These are phyloP conservation scores for Drosophila niveifrons DNA, from an alignment of 2,888 invertebrate genomes.

Conservation along the genomic window DNA sequence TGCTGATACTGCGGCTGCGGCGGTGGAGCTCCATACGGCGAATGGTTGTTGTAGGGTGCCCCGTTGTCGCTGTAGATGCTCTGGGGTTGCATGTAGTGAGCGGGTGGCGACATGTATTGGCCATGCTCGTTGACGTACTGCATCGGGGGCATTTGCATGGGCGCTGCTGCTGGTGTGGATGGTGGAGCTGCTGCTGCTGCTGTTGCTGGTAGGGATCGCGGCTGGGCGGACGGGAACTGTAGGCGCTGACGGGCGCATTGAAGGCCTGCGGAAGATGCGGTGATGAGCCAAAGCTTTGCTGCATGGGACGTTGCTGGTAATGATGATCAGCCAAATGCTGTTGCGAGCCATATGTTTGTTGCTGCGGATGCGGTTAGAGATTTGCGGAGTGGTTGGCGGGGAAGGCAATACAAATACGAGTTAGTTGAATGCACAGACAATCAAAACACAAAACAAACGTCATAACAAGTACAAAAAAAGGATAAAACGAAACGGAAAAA, in stretches of 20 bases:
- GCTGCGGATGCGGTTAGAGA: slow-evolving; percentile 63
- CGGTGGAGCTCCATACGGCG: slow-evolving; percentile 84
- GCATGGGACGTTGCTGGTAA: slow-evolving; percentile 83
- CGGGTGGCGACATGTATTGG: slow-evolving; percentile 83
- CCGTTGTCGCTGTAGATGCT: slow-evolving; percentile 85
- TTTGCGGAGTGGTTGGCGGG: slow-evolving; percentile 7
- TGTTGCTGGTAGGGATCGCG: slow-evolving; percentile 84
- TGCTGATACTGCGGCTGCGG: slow-evolving; percentile 83
- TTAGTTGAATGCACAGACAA: slow-evolving; percentile 21
- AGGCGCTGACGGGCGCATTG: slow-evolving; percentile 80
- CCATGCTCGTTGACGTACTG: slow-evolving; percentile 85
- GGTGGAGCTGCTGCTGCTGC: slow-evolving; percentile 71
- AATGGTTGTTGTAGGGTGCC: slow-evolving; percentile 77
- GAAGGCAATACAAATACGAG: slow-evolving; percentile 19
- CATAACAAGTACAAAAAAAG: not conserved
- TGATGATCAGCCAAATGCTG: slow-evolving; percentile 86
- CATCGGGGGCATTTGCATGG: slow-evolving; percentile 75
- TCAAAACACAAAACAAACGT: slow-evolving; percentile 1
- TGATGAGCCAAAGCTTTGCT: slow-evolving; percentile 84
- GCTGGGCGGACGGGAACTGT: slow-evolving; percentile 84
- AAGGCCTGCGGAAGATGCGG: slow-evolving; percentile 85
- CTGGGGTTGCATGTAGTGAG: slow-evolving; percentile 78
- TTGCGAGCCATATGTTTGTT: slow-evolving; percentile 87
- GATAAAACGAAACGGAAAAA: slow-evolving; percentile 25
- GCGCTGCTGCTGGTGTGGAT: slow-evolving; percentile 64